Conservation (phyloP, 2,888 invertebrate genomes). For the Sesamia inferens region DNA sequence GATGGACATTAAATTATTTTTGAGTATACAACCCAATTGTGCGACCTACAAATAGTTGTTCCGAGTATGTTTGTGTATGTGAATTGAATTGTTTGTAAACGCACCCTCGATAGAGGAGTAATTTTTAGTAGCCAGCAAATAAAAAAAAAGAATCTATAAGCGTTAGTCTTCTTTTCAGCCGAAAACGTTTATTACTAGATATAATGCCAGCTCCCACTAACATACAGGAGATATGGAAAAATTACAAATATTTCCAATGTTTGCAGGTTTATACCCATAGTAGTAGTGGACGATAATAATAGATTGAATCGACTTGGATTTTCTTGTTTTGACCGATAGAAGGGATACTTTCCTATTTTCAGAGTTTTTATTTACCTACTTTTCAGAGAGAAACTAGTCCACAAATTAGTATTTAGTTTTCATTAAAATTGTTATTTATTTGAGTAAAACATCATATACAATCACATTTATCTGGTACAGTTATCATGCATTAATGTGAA, state of each 20-base stretch:
- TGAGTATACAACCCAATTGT: no score
- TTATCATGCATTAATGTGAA: background rate
- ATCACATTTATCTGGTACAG: background rate
- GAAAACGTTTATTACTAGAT: background rate
- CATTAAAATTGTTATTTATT: background rate
- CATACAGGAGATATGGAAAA: background rate
- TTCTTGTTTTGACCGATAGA: background rate
- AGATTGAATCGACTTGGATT: background rate
- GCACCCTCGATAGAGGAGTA: no score
- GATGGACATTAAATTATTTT: no score
- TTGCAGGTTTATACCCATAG: background rate
- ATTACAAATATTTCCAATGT: background rate
- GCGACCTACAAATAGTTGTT: no score
- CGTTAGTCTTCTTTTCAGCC: background rate
- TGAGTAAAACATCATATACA: background rate
- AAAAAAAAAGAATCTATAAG: no score
- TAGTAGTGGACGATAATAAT: background rate
- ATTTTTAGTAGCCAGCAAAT: no score
- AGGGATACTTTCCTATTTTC: background rate
- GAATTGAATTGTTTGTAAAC: no score
- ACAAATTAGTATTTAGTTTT: background rate
- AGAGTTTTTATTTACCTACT: background rate
- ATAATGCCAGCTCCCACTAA: background rate
- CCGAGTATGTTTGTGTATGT: no score
- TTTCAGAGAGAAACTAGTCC: background rate